Evolutionary conservation across 2,113 vertebrate species (phyloP).

Genomic region (Colinus virginianus): DNA sequence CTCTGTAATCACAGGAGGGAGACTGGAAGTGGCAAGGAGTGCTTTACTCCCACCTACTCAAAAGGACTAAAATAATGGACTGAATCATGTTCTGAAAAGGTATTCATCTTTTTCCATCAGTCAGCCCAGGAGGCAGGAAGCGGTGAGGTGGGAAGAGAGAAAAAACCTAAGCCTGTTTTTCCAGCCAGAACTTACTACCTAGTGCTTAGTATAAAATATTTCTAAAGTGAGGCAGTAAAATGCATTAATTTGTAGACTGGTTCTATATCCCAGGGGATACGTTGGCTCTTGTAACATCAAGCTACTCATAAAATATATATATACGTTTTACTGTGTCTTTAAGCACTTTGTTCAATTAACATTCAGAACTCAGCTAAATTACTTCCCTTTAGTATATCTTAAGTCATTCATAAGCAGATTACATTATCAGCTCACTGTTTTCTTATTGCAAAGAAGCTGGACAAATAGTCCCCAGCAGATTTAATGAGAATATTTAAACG

Average conservation of each 20-base stretch:
- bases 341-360: conserved; percentile 24
- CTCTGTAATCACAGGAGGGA: neutral
- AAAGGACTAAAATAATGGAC: neutral
- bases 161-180: neutral
- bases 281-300: neutral
- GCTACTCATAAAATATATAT: neutral
- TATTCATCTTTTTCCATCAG: neutral
- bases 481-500: neutral
- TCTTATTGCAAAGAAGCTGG: neutral
- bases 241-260: neutral
- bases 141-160: no score
- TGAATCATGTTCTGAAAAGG: neutral
- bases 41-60: neutral
- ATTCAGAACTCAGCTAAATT: neutral
- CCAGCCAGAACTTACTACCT: neutral
- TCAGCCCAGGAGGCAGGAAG: neutral
- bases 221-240: neutral
- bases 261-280: neutral
- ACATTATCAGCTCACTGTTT: conserved; percentile 5
- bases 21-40: neutral
- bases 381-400: neutral
- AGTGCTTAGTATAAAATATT: neutral
- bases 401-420: conserved; percentile 6
- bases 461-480: neutral
- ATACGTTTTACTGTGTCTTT: neutral